These are phyloP conservation scores for Pithecia hirsuta DNA, from an alignment of 2,797 vertebrate genomes.

Conservation along the genomic window DNA sequence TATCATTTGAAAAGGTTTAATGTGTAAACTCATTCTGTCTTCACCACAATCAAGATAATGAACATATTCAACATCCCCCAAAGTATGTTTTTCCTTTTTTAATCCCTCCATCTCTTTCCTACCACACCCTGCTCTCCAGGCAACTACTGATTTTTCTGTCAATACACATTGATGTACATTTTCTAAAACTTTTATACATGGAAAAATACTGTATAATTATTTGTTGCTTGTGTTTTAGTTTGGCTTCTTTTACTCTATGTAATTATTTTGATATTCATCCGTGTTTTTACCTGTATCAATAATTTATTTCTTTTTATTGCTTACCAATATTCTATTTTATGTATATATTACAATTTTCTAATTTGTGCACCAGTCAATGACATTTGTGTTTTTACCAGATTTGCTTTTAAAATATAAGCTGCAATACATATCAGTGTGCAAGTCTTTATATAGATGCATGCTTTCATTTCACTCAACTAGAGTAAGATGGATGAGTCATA, in stretches of 20 bases:
- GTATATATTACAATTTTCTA: not conserved
- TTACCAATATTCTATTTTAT: not conserved
- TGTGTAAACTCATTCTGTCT: not conserved
- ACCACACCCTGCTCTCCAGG: not conserved
- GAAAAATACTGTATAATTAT: not conserved
- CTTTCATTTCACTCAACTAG: not conserved
- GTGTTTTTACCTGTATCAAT: not conserved
- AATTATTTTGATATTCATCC: not conserved
- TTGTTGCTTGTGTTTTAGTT: not conserved
- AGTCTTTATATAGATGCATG: not conserved
- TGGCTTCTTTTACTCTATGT: not conserved
- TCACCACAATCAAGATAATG: not conserved
- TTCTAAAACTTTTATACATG: not conserved
- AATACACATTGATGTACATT: not conserved
- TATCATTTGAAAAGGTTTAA: not conserved
- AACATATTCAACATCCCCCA: not conserved
- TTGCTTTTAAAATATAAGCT: not conserved
- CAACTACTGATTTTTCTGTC: not conserved
- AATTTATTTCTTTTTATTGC: not conserved
- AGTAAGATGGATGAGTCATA: not conserved
- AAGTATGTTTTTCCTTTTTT: not conserved
- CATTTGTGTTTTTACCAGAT: not conserved
- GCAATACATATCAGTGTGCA: not conserved
- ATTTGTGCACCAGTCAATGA: not conserved
- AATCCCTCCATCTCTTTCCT: not conserved